Evolutionary conservation across 2,113 vertebrate species (phyloP), one percentile per base, ranked within the genome.

Genomic region (Rattus rattus): DNA sequence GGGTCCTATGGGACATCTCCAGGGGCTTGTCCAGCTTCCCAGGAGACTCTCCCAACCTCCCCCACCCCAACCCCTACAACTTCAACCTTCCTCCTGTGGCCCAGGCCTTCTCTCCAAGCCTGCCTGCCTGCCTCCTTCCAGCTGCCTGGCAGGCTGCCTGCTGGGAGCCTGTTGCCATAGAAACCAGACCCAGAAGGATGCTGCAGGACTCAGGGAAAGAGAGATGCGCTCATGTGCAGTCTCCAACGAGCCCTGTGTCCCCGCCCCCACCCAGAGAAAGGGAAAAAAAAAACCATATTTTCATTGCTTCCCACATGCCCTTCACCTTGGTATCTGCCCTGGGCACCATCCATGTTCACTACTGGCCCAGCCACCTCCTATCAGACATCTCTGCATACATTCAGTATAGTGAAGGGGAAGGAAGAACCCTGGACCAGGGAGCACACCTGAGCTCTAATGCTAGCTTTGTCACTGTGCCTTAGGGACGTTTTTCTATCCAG

Each of bases 151-250:
- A 0, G 97, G 91, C 94, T 96, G 97, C 98, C 98, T 97, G 93
- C 98, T 97, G 96, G 97, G 97, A 98, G 98, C 97, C 96, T 92
- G 98, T 99, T 99, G 94, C 98, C 98, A 98, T 98, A 98, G 98
- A 97, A 98, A 98, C 98, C 56, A 26, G 98, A 0, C 1, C 97
- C 94, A 98, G 98, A 98, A 98, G 96, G 70, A 98, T 97, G 97
- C 97, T 96, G 97, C 12, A 98, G 98, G 98, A 98, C 97, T 96
- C 95, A 97, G 98, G 97, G 96, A 98, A 43, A 96, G 86, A 98
- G 94, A 17, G 1, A 80, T 97, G 92, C 96, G 95, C 96, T 97
- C 94, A 63, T 96, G 94, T 98, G 97, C 96, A 93, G 85, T 97
- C 95, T 98, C 97, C 92, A 95, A 28, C 54, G 36, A 97, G 93